A percentile compares a stretch with the other conserved stretches of the same genome.
phyloP scores from a whole-genome alignment of 2,888 invertebrate species.

The Phorcus lineatus region DNA sequence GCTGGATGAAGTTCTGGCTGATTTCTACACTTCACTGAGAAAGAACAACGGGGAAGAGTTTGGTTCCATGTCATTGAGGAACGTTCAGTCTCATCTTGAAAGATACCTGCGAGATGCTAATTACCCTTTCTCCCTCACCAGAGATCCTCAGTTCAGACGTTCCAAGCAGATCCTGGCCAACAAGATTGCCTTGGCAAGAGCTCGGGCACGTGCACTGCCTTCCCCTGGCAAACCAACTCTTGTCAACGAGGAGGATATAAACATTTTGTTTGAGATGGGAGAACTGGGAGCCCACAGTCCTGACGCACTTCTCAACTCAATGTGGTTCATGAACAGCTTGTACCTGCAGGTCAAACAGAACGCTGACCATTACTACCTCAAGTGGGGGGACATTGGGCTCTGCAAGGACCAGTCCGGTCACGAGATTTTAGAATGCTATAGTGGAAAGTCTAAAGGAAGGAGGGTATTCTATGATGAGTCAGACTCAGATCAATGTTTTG shows the following conservation, averaged over 20 bases:
- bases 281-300: background rate
- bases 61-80: constrained; percentile 12
- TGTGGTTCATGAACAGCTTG: constrained; percentile 19
- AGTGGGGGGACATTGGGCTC: background rate
- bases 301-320: background rate
- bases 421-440: background rate
- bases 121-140: constrained; percentile 19
- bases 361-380: constrained; percentile 7
- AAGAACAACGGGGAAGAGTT: constrained; percentile 24
- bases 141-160: background rate
- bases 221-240: background rate
- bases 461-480: background rate
- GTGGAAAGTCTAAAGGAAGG: background rate
- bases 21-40: constrained; percentile 4
- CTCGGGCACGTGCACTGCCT: background rate
- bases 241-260: background rate
- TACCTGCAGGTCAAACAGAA: constrained; percentile 8
- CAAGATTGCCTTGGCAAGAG: background rate
- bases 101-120: background rate
- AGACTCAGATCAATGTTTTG: background rate
- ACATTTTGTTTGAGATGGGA: background rate
- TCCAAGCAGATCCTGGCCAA: background rate
- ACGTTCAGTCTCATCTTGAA: constrained; percentile 10
- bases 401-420: background rate
- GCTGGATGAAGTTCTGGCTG: background rate